These are phyloP conservation scores for Sporophila hypoxantha DNA, from an alignment of 2,113 vertebrate species.

Conservation along the genomic window DNA sequence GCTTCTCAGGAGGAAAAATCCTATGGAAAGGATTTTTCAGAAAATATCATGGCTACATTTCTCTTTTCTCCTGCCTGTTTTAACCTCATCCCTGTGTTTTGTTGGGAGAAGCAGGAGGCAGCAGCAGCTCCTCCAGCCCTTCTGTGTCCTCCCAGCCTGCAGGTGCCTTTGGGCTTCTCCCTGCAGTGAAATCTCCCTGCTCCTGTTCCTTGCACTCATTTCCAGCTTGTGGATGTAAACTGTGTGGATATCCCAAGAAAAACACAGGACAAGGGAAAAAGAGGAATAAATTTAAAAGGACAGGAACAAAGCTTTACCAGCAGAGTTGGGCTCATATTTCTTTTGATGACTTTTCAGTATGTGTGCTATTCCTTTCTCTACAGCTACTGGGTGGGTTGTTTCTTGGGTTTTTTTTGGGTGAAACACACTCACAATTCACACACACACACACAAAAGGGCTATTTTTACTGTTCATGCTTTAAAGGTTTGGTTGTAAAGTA, in stretches of 20 bases:
- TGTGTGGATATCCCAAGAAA: slow-evolving; percentile 34
- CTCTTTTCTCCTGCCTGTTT: neutral
- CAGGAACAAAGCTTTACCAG: slow-evolving; percentile 51
- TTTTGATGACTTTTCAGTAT: slow-evolving; percentile 62
- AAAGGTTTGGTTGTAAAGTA: slow-evolving; percentile 25
- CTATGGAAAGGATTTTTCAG: too few relatives aligned
- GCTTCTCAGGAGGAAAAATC: too few relatives aligned
- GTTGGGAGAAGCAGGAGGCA: neutral
- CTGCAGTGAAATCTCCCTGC: neutral
- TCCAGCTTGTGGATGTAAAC: slow-evolving; percentile 9
- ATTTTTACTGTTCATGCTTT: slow-evolving; percentile 19
- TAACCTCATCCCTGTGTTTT: neutral
- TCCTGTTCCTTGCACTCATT: neutral
- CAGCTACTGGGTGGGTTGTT: neutral
- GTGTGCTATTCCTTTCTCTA: slow-evolving; percentile 19
- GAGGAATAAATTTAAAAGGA: slow-evolving; percentile 43
- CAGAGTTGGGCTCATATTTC: slow-evolving; percentile 54
- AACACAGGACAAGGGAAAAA: slow-evolving; percentile 19
- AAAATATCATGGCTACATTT: too few relatives aligned
- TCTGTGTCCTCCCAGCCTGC: rapidly evolving
- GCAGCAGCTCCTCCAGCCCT: neutral
- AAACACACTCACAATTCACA: neutral
- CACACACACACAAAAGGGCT: neutral
- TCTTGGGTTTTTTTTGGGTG: neutral
- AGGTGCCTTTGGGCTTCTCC: neutral